phyloP scores from a whole-genome alignment of 2,113 vertebrate species.

The Barnardius zonarius region DNA sequence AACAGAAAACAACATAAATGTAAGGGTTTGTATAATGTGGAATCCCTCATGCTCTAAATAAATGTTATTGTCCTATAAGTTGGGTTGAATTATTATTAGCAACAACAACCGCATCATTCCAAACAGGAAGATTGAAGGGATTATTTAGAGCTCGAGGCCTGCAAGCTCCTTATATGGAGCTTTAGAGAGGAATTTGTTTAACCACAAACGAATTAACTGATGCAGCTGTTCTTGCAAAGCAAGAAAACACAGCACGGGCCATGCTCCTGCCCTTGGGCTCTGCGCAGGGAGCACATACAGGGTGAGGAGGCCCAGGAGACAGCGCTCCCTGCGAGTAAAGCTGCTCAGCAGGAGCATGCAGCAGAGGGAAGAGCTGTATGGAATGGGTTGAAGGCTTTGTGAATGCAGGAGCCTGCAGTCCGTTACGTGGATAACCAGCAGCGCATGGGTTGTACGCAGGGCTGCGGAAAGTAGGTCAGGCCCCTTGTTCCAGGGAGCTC shows the following conservation, averaged over 20 bases:
- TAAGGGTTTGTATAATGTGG: constrained; percentile 81
- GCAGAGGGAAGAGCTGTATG: accelerated
- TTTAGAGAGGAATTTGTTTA: constrained; percentile 23
- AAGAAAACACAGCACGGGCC: accelerated
- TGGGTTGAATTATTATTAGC: constrained; percentile 54
- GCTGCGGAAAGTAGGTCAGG: not conserved
- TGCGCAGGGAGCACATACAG: accelerated
- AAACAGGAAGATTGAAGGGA: not conserved
- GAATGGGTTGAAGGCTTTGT: not conserved
- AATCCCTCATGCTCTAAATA: constrained; percentile 78
- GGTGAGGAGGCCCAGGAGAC: not conserved
- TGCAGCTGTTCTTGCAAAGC: not conserved
- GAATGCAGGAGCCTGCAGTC: not conserved
- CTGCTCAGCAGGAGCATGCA: not conserved
- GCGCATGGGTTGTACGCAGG: accelerated
- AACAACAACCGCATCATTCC: not conserved
- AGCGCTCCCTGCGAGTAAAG: not conserved
- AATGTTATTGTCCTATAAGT: constrained; percentile 77
- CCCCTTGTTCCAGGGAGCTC: accelerated
- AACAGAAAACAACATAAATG: constrained; percentile 51
- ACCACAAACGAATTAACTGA: not conserved
- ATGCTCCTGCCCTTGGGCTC: accelerated
- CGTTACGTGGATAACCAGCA: accelerated
- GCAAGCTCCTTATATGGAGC: constrained; percentile 43
- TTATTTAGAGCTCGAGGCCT: constrained; percentile 2